Percentiles rank a stretch among this genome's conserved stretches.
Conservation (phyloP, 1,140 invertebrate genomes). For the Marisa cornuarietis region DNA sequence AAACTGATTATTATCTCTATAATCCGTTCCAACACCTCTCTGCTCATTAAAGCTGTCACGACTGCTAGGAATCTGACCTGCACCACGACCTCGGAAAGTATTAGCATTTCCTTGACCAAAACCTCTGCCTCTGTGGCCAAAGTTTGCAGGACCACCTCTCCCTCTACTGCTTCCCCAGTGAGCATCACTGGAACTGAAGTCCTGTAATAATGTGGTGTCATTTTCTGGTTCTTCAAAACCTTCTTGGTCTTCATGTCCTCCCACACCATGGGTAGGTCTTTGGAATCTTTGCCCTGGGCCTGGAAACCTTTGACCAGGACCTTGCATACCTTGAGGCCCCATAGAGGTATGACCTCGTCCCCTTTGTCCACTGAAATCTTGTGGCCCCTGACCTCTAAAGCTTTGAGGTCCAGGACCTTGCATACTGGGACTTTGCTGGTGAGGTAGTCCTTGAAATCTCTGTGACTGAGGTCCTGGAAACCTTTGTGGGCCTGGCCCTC, state of each 20-base stretch:
- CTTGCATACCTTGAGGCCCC: no score
- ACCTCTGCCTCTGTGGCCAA: constrained; percentile 15
- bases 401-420: not conserved
- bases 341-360: no score
- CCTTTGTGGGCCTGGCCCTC: not conserved
- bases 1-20: not conserved
- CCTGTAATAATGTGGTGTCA: no score
- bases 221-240: no score
- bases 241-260: no score
- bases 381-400: constrained; percentile 1
- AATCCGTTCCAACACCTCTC: constrained; percentile 6
- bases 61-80: no score
- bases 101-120: not conserved
- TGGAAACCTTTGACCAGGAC: no score
- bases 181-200: no score
- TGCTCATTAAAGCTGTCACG: constrained; percentile 10
- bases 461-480: not conserved
- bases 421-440: not conserved
- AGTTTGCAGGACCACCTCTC: constrained; percentile 12
- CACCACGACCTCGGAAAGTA: no score
- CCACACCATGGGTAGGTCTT: no score
- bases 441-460: not conserved
- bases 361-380: no score
- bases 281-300: no score
- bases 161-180: not conserved